phyloP scores from a whole-genome alignment of 30 jellyfish, hydroid and myxozoan species.

The Pelagia noctiluca region DNA sequence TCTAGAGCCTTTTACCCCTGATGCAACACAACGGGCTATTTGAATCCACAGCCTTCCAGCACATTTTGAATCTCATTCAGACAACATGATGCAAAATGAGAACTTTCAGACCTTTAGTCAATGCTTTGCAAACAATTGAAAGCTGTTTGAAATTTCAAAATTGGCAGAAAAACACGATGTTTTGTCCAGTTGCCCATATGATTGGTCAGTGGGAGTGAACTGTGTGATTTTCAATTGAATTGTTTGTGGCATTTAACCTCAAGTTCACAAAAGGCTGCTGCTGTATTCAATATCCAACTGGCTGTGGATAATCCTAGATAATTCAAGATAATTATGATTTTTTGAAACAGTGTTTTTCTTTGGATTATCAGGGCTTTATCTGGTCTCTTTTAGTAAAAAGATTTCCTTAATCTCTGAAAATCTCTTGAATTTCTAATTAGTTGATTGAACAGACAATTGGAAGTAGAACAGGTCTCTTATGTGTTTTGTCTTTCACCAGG shows the following conservation, averaged over 20 bases:
- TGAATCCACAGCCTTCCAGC: too few species aligned
- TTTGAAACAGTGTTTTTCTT: background rate
- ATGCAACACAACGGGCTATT: too few species aligned
- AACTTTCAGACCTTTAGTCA: too few species aligned
- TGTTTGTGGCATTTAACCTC: conserved; percentile 2
- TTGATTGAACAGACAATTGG: background rate
- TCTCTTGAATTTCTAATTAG: background rate
- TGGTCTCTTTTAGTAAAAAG: background rate
- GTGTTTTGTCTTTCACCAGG: too few species aligned
- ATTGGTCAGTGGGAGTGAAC: conserved; percentile 9
- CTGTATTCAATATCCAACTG: background rate
- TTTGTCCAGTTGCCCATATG: background rate
- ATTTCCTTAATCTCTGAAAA: background rate
- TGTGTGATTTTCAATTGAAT: conserved; percentile 1
- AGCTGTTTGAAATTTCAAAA: background rate
- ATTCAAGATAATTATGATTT: too few species aligned
- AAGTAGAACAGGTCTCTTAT: too few species aligned
- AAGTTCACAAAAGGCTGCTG: background rate
- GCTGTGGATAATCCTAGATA: conserved; percentile 2
- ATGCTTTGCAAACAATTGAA: too few species aligned
- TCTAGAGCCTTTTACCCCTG: too few species aligned
- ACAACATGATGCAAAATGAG: too few species aligned
- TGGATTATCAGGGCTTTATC: conserved; percentile 2
- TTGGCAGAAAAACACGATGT: background rate
- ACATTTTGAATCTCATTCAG: too few species aligned